Evolutionary conservation across 2,797 vertebrate species (phyloP).

Genomic region (Ptychadena robeensis): DNA sequence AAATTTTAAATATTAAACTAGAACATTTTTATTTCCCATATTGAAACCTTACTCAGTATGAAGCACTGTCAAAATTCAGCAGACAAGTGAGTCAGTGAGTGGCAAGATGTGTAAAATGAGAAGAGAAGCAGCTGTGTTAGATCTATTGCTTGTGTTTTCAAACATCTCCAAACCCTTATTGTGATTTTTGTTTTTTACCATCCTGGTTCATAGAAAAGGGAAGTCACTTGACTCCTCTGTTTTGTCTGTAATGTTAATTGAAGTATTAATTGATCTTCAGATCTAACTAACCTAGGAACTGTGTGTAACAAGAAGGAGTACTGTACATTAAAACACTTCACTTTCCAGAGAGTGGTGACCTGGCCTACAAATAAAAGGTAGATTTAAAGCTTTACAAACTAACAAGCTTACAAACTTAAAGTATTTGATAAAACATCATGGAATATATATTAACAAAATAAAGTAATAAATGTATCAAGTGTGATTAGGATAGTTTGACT

Average conservation of each 20-base stretch:
- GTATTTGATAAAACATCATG: too few species aligned
- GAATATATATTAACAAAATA: too few species aligned
- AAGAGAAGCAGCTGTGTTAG: slow-evolving; percentile 69
- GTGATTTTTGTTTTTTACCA: slow-evolving; percentile 62
- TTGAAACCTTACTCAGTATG: neutral
- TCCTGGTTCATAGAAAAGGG: slow-evolving; percentile 74
- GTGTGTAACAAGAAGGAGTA: neutral
- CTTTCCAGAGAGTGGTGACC: neutral
- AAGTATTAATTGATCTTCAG: slow-evolving; percentile 73
- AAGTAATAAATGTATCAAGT: too few species aligned
- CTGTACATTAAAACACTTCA: neutral
- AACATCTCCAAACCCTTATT: slow-evolving; percentile 61
- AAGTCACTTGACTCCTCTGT: slow-evolving; percentile 63
- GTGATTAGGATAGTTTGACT: too few species aligned
- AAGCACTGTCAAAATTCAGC: slow-evolving; percentile 7
- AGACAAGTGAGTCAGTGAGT: neutral
- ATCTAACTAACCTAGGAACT: slow-evolving; percentile 39
- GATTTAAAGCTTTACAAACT: neutral
- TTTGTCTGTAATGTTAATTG: slow-evolving; percentile 71
- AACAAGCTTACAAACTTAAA: too few species aligned
- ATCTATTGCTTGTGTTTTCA: slow-evolving; percentile 37
- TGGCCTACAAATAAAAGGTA: neutral
- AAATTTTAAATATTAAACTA: too few species aligned
- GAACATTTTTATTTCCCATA: neutral
- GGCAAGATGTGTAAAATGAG: slow-evolving; percentile 70